A percentile compares a stretch with the other conserved stretches of the same genome.
Conservation (phyloP, 1,140 invertebrate genomes). For the Drosophila navojoa region DNA sequence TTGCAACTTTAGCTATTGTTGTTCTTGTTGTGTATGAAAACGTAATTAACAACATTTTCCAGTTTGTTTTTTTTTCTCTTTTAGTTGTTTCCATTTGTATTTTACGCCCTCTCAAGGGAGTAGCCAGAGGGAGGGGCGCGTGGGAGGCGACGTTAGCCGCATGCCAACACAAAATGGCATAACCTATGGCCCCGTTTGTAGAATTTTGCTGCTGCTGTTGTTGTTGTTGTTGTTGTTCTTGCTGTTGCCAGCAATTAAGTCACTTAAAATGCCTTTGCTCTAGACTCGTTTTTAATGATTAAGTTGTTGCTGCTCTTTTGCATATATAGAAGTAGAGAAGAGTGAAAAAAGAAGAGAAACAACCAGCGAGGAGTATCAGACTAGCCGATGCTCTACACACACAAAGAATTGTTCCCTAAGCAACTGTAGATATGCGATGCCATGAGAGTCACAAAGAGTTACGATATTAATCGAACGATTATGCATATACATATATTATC, state of each 20-base stretch:
- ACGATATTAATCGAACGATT: too few species aligned
- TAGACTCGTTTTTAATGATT: slow-evolving; percentile 68
- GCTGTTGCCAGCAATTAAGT: slow-evolving; percentile 64
- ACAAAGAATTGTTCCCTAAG: neutral
- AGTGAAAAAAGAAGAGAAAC: neutral
- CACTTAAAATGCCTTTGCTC: slow-evolving; percentile 69
- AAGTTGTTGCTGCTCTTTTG: slow-evolving; percentile 42
- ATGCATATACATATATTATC: too few species aligned
- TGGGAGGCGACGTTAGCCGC: neutral
- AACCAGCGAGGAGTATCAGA: too few species aligned
- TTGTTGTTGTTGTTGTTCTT: slow-evolving; percentile 23
- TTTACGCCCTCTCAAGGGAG: slow-evolving; percentile 33
- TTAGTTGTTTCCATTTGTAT: slow-evolving; percentile 24
- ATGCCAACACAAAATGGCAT: slow-evolving; percentile 69
- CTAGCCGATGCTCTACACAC: too few species aligned
- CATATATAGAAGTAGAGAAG: neutral
- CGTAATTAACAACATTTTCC: slow-evolving; percentile 80
- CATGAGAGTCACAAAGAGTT: too few species aligned
- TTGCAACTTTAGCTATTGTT: slow-evolving; percentile 22
- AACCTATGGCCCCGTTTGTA: slow-evolving; percentile 73
- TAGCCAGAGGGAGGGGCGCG: neutral
- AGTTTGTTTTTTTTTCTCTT: slow-evolving; percentile 46
- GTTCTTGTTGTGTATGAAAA: slow-evolving; percentile 61
- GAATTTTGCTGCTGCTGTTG: slow-evolving; percentile 29
- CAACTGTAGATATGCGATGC: neutral